phyloP scores from a whole-genome alignment of 2,113 vertebrate species.

The Nansenia antarctica region DNA sequence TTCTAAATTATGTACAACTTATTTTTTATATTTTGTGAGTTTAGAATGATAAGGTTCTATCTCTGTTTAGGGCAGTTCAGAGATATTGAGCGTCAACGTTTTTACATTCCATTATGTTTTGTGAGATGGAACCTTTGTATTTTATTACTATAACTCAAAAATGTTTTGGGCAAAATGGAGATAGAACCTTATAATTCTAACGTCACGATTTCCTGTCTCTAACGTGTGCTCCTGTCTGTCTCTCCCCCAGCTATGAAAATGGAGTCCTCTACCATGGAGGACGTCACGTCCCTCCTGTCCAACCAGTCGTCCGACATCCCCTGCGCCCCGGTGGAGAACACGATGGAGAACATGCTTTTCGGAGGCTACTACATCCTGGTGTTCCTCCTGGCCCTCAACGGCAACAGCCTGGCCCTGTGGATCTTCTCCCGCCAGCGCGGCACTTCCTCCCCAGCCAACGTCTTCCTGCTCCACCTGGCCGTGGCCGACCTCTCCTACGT shows the following conservation, averaged over 20 bases:
- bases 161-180: too few species aligned
- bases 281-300: constrained; percentile 28
- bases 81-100: too few species aligned
- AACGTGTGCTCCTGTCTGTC: neutral
- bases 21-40: too few species aligned
- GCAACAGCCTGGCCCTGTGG: constrained; percentile 93
- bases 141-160: too few species aligned
- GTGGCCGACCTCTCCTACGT: constrained; percentile 91
- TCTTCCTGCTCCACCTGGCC: constrained; percentile 93
- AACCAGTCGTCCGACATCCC: constrained; percentile 69
- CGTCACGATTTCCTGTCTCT: neutral
- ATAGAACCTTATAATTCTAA: too few species aligned
- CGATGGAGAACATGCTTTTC: constrained; percentile 83
- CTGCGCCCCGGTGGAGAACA: constrained; percentile 79
- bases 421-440: constrained; percentile 90
- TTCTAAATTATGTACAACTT: too few species aligned
- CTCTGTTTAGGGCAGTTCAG: too few species aligned
- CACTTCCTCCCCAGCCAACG: constrained; percentile 85
- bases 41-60: too few species aligned
- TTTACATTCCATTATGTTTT: too few species aligned
- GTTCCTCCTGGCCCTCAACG: constrained; percentile 88
- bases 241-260: constrained; percentile 52
- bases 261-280: constrained; percentile 59
- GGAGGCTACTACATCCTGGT: constrained; percentile 90
- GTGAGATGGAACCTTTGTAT: too few species aligned